phyloP scores from a whole-genome alignment of 35 echinoderm and acorn worm species.

The Stichopus chloronotus region DNA sequence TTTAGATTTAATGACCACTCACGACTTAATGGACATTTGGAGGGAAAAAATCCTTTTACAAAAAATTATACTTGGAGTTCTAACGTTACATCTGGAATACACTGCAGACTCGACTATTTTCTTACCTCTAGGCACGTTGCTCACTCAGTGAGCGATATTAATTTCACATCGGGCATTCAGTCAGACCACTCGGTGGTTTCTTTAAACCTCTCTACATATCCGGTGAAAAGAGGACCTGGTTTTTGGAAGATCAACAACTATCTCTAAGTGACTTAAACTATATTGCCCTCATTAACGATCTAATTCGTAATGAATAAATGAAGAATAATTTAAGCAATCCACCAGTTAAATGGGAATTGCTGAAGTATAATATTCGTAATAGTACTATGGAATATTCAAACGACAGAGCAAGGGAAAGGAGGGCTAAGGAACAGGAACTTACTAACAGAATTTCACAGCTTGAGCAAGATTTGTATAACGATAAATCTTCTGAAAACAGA shows the following conservation, averaged over 20 bases:
- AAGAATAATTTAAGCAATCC: not conserved
- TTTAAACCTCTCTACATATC: not conserved
- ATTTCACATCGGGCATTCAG: not conserved
- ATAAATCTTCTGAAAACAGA: too few species aligned
- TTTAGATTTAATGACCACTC: not conserved
- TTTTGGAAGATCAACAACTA: not conserved
- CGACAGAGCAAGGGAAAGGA: too few species aligned
- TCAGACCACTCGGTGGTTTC: not conserved
- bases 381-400: too few species aligned
- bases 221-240: not conserved
- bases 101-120: not conserved
- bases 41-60: not conserved
- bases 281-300: not conserved
- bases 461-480: too few species aligned
- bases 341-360: not conserved
- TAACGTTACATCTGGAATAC: not conserved
- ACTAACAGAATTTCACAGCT: too few species aligned
- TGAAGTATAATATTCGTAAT: too few species aligned
- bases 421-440: too few species aligned
- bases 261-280: slow-evolving; percentile 5
- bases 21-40: not conserved
- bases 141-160: not conserved
- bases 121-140: not conserved
- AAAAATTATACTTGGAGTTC: not conserved
- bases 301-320: not conserved